Percentiles rank a stretch among this genome's conserved stretches.
Evolutionary conservation across 2,888 invertebrate genomes (phyloP).

Genomic region (Yponomeuta cagnagella): DNA sequence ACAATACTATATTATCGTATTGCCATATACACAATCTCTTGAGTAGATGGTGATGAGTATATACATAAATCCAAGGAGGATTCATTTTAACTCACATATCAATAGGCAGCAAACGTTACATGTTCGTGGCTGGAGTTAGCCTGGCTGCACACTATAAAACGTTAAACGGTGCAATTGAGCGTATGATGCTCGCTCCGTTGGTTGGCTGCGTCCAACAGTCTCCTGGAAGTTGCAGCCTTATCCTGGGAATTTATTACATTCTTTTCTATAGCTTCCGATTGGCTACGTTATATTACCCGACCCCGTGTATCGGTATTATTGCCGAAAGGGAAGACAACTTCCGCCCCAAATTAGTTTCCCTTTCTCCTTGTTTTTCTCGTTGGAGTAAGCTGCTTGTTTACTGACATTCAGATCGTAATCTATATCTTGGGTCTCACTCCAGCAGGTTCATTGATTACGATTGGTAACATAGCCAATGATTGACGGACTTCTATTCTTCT

Average conservation of each 20-base stretch:
- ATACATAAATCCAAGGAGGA: too few species aligned
- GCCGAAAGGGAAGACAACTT: neutral
- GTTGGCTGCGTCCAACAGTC: slow-evolving; percentile 46
- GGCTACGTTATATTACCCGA: neutral
- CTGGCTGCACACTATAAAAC: slow-evolving; percentile 26
- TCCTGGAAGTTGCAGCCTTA: slow-evolving; percentile 19
- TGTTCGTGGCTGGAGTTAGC: slow-evolving; percentile 23
- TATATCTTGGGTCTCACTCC: too few species aligned
- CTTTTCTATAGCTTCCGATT: neutral
- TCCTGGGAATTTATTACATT: neutral
- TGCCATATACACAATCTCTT: too few species aligned
- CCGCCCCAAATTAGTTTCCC: neutral
- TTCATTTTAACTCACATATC: neutral
- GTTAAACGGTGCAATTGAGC: slow-evolving; percentile 58
- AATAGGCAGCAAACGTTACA: slow-evolving; percentile 9
- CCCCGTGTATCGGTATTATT: neutral
- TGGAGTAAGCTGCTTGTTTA: neutral
- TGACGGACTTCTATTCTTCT: too few species aligned
- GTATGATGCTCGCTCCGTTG: slow-evolving; percentile 54
- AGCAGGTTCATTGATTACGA: too few species aligned
- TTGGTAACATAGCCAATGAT: too few species aligned
- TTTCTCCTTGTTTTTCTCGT: neutral
- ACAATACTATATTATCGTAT: too few species aligned
- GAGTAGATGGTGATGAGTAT: too few species aligned
- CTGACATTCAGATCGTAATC: too few species aligned